Evolutionary conservation across 2,888 invertebrate species (phyloP), one percentile per base, ranked within the genome.

Genomic region (Mystacides longicornis): DNA sequence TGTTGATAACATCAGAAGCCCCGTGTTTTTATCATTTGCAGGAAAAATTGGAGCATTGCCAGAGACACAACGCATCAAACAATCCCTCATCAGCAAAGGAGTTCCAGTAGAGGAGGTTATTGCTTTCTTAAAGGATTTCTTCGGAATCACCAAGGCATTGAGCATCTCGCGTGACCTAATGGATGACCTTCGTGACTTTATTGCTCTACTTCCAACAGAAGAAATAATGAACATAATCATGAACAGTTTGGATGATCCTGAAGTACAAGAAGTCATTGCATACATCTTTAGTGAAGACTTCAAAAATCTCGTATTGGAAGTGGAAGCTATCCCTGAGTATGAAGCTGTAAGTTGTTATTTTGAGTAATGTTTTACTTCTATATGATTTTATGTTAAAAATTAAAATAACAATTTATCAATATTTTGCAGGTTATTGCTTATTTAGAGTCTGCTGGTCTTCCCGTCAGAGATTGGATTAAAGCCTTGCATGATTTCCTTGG

Each of bases 261-360:
- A 57, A 46, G 51, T 57, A 2, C 50, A 51, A 23, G 37, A 37
- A 2, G 48, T 49, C 2, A 23, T 57, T 7, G 54, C 42, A 16
- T 57, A 22, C 48, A 23, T 57, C 37, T 54, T 54, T 54, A 49
- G 57, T n/a, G 51, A 54, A 1, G 54, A 57, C 1, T 57, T 51
- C 50, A 48, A 46, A 11, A n/a, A 11, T 7, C 20, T 57, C 7
- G 51, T 54, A 14, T 9, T 11, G 1, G 49, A 57, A 22, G 23
- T 57, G 11, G 51, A 31, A 20, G 48, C 47, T 3, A 47, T 57
- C 21, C 54, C 57, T 3, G 54, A 57, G 48, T 57, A 42, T 33
- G 23, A 54, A 43, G 9, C 19, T 2, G 57, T 57, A 23, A 54
- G 51, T 52, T 23, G 20, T 19, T 47, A 47, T 19, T 16, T 43